Conservation (phyloP, 2,888 invertebrate genomes). For the Conchocele bisecta region DNA sequence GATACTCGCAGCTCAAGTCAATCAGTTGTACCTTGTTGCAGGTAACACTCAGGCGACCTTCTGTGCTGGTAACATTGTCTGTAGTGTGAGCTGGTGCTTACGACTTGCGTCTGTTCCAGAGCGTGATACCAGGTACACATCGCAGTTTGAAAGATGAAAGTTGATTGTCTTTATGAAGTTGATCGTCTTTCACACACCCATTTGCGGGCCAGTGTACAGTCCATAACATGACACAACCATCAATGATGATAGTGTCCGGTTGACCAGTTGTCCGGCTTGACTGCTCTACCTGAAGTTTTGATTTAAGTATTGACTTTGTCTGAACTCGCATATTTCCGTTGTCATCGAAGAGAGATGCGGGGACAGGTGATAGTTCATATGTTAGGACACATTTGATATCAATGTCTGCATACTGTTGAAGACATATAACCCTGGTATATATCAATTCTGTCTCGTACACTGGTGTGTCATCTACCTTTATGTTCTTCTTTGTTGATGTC, state of each 20-base stretch:
- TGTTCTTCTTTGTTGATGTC: neutral
- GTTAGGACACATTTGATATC: constrained; percentile 8
- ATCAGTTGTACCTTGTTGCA: no score
- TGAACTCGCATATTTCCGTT: constrained; percentile 14
- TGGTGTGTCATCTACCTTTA: neutral
- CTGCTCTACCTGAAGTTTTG: neutral
- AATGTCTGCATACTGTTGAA: constrained; percentile 9
- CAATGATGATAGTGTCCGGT: neutral
- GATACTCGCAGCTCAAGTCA: no score
- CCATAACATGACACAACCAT: constrained; percentile 26
- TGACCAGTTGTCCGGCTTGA: neutral
- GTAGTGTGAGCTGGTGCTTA: no score
- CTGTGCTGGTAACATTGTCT: no score
- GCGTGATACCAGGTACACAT: no score
- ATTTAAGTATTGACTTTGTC: constrained; percentile 11
- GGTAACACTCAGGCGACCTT: no score
- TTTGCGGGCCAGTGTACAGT: no score
- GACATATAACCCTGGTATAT: constrained; percentile 15
- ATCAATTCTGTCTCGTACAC: constrained; percentile 26
- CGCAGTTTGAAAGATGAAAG: no score
- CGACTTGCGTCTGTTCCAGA: no score
- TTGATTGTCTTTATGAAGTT: no score
- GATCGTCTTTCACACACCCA: no score
- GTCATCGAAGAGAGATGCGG: constrained; percentile 31
- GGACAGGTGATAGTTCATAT: constrained; percentile 21